Evolutionary conservation across 2,113 vertebrate species (phyloP), one percentile per base, ranked within the genome.

Genomic region (Nycticebus coucang): DNA sequence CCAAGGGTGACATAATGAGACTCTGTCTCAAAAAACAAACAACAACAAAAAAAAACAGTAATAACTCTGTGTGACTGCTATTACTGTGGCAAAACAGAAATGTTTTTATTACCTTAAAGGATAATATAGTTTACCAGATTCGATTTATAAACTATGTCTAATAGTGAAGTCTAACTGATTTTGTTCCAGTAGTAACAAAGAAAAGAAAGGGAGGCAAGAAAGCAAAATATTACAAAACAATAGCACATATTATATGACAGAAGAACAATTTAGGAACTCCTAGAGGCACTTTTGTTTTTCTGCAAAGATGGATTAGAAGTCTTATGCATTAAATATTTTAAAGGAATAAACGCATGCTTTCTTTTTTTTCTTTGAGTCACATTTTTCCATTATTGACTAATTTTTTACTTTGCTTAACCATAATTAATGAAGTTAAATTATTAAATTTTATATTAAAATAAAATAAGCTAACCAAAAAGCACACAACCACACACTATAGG

Each of bases 101-200:
- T 53, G 33, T 69, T 89, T 87, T 71, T 87, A 88, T 69, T 83
- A 95, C 35, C 87, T 26, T 92, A 50, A 85, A 91, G 71, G 33
- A 97, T 64, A 90, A 81, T 33, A 57, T 22, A 57, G 30, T 79
- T 11, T 55, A 50, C 21, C 24, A 83, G 59, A 50, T 86, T 91
- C 90, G 33, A 71, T 75, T 75, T 78, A 87, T 57, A 90, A 87
- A 94, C 71, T 69, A 19, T 57, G 37, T 19, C 81, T 86, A 66
- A 26, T 24, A 82, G 66, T 82, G 88, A 95, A 90, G 53, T 87
- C 50, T 66, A 89, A 68, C 37, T 71, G 41, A 84, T 60, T 93
- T 22, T 94, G 37, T 60, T 60, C 64, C 35, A 88, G 24, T 84
- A 78, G 71, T 68, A 79, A 85, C 53, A 85, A 71, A 83, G 60